Conservation (phyloP, 2,113 vertebrate genomes). For the Phylloscopus trochiloides region DNA sequence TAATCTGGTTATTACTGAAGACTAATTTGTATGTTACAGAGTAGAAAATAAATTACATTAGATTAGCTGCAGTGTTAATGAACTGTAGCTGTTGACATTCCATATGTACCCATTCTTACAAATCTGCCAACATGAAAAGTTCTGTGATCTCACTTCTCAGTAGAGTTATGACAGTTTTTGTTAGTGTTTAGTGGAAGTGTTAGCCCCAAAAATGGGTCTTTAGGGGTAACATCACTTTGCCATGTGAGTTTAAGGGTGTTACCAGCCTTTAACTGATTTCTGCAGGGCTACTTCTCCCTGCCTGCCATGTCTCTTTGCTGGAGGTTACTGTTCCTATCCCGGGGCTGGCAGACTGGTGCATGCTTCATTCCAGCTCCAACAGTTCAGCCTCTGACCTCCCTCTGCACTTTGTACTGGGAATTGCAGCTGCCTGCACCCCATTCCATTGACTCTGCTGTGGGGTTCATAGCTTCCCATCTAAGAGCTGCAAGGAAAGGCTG, state of each 20-base stretch:
- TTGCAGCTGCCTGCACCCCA: not conserved
- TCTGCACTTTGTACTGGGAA: not conserved
- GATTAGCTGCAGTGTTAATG: not conserved
- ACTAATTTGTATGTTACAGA: not conserved
- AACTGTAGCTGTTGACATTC: not conserved
- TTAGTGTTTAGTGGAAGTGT: not conserved
- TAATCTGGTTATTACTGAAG: not conserved
- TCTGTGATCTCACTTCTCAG: not conserved
- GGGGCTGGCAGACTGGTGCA: not conserved
- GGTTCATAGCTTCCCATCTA: not conserved
- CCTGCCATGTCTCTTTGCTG: not conserved
- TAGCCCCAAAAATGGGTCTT: not conserved
- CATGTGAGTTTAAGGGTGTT: rapidly evolving
- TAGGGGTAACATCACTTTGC: not conserved
- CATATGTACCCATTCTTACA: not conserved
- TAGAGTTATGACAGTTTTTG: not conserved
- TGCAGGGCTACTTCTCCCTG: not conserved
- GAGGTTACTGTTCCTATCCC: not conserved
- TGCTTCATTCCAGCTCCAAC: not conserved
- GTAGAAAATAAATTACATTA: not conserved
- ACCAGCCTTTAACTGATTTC: not conserved
- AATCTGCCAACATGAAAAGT: not conserved
- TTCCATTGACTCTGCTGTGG: not conserved
- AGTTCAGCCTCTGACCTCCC: not conserved
- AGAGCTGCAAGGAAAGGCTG: not conserved